These are phyloP conservation scores for Mastomys coucha DNA, from an alignment of 2,113 vertebrate species.

Conservation along the genomic window DNA sequence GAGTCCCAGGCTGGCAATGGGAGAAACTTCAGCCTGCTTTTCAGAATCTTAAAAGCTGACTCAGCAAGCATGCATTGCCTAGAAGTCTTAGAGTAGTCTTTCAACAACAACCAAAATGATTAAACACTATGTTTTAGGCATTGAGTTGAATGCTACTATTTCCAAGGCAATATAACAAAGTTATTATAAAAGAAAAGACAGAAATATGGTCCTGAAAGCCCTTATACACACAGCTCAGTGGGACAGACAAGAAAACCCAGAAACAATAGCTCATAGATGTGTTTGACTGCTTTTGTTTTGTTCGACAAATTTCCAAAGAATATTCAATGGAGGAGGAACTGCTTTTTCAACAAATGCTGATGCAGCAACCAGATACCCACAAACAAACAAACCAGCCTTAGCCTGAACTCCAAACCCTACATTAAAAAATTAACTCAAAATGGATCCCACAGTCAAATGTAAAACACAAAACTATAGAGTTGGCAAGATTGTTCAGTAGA, in stretches of 20 bases:
- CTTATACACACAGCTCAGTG: neutral
- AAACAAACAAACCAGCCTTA: neutral
- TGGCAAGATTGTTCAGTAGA: neutral
- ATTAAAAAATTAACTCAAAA: neutral
- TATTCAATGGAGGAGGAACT: neutral
- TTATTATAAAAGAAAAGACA: neutral
- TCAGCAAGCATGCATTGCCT: neutral
- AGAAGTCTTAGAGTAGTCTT: neutral
- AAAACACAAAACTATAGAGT: neutral
- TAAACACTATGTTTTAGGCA: neutral
- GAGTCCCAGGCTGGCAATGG: neutral
- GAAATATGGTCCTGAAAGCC: neutral
- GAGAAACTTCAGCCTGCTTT: neutral
- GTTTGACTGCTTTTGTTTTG: neutral
- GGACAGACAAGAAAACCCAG: neutral
- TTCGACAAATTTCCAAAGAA: neutral
- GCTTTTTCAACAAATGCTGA: neutral
- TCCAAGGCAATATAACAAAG: neutral
- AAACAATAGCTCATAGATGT: neutral
- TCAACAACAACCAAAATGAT: neutral
- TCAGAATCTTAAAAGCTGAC: constrained; percentile 8
- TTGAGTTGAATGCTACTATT: neutral
- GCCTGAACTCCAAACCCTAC: neutral
- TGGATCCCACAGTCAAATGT: neutral
- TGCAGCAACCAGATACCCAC: neutral